A percentile compares a stretch with the other conserved stretches of the same genome.
Evolutionary conservation across 2,888 invertebrate species (phyloP).

Genomic region (Carpatolechia fugitivella): DNA sequence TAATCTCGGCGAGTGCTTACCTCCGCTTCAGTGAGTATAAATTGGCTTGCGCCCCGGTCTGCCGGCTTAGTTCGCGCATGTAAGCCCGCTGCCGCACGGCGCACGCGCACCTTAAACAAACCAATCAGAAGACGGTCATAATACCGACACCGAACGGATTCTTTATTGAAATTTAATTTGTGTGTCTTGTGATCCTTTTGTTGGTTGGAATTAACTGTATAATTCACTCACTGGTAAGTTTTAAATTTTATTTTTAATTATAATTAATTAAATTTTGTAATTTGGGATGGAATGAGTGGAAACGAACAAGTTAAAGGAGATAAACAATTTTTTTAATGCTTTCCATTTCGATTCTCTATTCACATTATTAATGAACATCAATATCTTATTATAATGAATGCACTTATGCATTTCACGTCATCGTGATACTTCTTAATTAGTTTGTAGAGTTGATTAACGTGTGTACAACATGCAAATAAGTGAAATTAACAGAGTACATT

Average conservation of each 20-base stretch:
- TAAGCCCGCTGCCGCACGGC: neutral
- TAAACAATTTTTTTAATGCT: no score
- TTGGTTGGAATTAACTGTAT: neutral
- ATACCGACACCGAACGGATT: conserved; percentile 15
- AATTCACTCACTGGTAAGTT: neutral
- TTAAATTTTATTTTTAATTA: neutral
- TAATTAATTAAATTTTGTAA: no score
- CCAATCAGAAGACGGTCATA: conserved; percentile 3
- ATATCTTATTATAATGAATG: no score
- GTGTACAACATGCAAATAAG: neutral
- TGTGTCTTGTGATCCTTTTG: neutral
- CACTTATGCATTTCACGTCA: no score
- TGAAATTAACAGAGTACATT: neutral
- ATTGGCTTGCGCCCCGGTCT: neutral
- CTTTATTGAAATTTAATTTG: conserved; percentile 8
- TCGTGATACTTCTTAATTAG: neutral
- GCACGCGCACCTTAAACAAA: conserved; percentile 2
- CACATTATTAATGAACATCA: no score
- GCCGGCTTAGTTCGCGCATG: neutral
- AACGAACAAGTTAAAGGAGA: no score
- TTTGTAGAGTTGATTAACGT: neutral
- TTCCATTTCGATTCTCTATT: no score
- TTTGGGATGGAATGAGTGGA: no score
- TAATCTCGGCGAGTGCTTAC: neutral
- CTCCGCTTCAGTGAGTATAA: conserved; percentile 5